Percentiles rank a stretch among this genome's conserved stretches.
Evolutionary conservation across 23 tunicate genomes (phyloP).

Genomic region (Oikopleura dioica): DNA sequence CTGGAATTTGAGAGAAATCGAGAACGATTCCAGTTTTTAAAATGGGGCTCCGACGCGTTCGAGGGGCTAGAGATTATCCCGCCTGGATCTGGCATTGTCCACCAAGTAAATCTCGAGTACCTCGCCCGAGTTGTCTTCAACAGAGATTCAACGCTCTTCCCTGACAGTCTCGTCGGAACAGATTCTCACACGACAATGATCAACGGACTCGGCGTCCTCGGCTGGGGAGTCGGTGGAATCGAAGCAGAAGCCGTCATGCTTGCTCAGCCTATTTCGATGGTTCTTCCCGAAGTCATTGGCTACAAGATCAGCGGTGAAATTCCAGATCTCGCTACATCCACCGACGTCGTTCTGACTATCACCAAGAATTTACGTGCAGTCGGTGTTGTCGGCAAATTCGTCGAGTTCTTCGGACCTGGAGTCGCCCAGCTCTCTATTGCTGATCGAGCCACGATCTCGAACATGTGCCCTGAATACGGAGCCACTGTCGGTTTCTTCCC

Average conservation of each 20-base stretch:
- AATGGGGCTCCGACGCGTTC: conserved; percentile 95
- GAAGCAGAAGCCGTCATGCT: conserved; percentile 99
- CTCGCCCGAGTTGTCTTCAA: conserved; percentile 86
- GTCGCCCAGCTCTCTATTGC: conserved; percentile 71
- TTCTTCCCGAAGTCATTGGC: conserved; percentile 82
- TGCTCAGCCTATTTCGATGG: conserved; percentile 92
- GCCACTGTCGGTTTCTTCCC: conserved; percentile 98
- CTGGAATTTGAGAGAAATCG: conserved; percentile 71
- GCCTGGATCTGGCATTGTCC: conserved; percentile 95
- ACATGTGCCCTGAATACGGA: conserved; percentile 98
- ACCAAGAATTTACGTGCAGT: conserved; percentile 66
- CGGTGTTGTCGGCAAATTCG: conserved; percentile 97
- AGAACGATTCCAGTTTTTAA: conserved; percentile 64
- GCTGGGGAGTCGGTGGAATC: conserved; percentile 99
- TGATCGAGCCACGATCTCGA: conserved; percentile 84
- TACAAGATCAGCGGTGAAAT: conserved; percentile 63
- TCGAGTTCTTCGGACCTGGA: conserved; percentile 92
- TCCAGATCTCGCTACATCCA: conserved; percentile 67
- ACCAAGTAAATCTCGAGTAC: conserved; percentile 84
- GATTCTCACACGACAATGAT: conserved; percentile 99
- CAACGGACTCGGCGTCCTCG: conserved; percentile 94
- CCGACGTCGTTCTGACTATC: conserved; percentile 82
- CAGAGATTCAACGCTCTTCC: conserved; percentile 32
- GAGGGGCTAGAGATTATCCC: conserved; percentile 60
- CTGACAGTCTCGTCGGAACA: conserved; percentile 85